Percentiles rank a stretch among this genome's conserved stretches.
Conservation (phyloP, 2,888 invertebrate genomes). For the Drosophila nigritarsus region DNA sequence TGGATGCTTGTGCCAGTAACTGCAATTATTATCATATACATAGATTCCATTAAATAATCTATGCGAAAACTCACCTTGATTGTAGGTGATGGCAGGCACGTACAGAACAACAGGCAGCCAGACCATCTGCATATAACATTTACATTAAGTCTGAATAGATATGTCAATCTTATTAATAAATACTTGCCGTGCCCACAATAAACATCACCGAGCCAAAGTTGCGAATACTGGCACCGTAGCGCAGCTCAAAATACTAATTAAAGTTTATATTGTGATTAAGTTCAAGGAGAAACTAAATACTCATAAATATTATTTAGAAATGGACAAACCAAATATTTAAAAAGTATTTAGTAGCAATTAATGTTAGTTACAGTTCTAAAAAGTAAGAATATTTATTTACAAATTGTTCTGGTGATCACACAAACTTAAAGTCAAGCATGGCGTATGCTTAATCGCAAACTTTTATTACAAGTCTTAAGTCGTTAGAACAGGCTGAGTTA, state of each 20-base stretch:
- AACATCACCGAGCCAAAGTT: constrained; percentile 90
- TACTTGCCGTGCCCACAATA: constrained; percentile 89
- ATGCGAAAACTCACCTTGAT: constrained; percentile 87
- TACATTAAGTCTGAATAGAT: not conserved
- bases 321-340: not conserved
- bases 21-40: constrained; percentile 40
- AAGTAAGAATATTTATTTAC: not conserved
- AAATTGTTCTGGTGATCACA: constrained; percentile 1
- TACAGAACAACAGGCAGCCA: constrained; percentile 86
- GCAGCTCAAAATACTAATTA: constrained; percentile 89
- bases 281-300: not conserved
- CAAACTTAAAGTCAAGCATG: constrained; percentile 26
- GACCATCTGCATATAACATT: constrained; percentile 63
- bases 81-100: constrained; percentile 91
- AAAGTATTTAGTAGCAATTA: constrained; percentile 4
- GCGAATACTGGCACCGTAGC: constrained; percentile 89
- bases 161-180: not conserved
- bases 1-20: constrained; percentile 90
- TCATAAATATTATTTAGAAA: not conserved
- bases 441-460: constrained; percentile 12
- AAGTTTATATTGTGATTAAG: constrained; percentile 19
- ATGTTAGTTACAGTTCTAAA: constrained; percentile 20
- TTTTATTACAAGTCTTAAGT: constrained; percentile 52
- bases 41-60: constrained; percentile 8
- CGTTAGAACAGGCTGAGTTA: constrained; percentile 11